A percentile compares a stretch with the other conserved stretches of the same genome.
phyloP scores from a whole-genome alignment of 2,888 invertebrate species.

The Lepidochrysops patricia region DNA sequence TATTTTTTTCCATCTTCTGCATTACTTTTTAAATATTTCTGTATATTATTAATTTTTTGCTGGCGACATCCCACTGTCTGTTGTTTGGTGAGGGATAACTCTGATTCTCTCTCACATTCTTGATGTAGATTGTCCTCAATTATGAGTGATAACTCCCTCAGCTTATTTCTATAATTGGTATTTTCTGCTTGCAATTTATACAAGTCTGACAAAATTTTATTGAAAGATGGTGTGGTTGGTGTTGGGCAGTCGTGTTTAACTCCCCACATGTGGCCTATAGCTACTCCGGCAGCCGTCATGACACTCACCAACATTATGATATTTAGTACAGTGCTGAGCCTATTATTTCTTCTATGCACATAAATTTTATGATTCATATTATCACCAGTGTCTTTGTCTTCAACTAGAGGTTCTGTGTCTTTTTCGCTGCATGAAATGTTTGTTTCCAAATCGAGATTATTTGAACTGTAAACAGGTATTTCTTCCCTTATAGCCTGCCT shows the following conservation, averaged over 20 bases:
- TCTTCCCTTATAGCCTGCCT: slow-evolving; percentile 36
- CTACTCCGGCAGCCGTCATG: slow-evolving; percentile 65
- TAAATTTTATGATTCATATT: slow-evolving; percentile 58
- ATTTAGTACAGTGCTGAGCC: slow-evolving; percentile 61
- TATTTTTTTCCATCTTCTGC: not conserved
- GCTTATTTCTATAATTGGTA: slow-evolving; percentile 52
- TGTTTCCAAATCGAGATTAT: slow-evolving; percentile 26
- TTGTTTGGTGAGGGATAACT: slow-evolving; percentile 47
- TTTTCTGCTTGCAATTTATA: slow-evolving; percentile 70
- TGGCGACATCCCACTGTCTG: slow-evolving; percentile 52
- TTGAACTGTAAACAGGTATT: slow-evolving; percentile 32
- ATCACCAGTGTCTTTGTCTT: slow-evolving; percentile 47
- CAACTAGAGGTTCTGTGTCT: slow-evolving; percentile 38
- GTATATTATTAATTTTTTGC: slow-evolving; percentile 28
- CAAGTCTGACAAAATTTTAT: slow-evolving; percentile 62
- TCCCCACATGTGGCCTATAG: slow-evolving; percentile 70
- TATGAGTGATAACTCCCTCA: slow-evolving; percentile 50
- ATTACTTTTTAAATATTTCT: slow-evolving; percentile 2
- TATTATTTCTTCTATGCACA: slow-evolving; percentile 64
- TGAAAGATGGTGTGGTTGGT: slow-evolving; percentile 52
- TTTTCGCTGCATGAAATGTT: slow-evolving; percentile 25
- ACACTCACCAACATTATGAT: slow-evolving; percentile 65
- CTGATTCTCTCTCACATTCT: slow-evolving; percentile 59
- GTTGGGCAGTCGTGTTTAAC: slow-evolving; percentile 57
- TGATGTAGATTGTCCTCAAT: slow-evolving; percentile 41